Percentiles rank a stretch among this genome's conserved stretches.
Evolutionary conservation across 2,888 invertebrate genomes (phyloP).

Genomic region (Dryadula phaetusa): DNA sequence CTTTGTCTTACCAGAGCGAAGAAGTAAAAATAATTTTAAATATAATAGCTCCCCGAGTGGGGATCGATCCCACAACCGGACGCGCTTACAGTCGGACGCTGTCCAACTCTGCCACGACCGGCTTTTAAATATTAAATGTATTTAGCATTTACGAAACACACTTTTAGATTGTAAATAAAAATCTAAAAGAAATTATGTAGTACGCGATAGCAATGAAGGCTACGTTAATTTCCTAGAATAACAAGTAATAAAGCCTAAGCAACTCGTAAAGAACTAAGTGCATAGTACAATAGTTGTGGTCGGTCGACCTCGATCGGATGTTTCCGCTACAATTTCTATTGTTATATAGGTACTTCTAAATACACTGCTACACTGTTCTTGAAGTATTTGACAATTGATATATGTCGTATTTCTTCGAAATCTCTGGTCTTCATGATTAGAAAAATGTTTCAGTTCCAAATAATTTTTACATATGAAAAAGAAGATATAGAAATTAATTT

Average conservation of each 20-base stretch:
- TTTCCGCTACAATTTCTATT: constrained; percentile 35
- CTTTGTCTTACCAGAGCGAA: too few species aligned
- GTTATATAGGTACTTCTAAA: constrained; percentile 25
- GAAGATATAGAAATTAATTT: too few species aligned
- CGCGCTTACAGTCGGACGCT: too few species aligned
- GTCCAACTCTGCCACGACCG: too few species aligned
- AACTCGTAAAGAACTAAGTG: constrained; percentile 38
- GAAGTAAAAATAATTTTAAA: too few species aligned
- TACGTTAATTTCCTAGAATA: constrained; percentile 37
- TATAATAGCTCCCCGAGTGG: too few species aligned
- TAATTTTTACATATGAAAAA: too few species aligned
- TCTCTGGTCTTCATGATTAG: neutral
- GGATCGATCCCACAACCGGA: too few species aligned
- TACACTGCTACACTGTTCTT: constrained; percentile 13
- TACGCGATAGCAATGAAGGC: constrained; percentile 24
- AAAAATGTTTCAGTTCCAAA: too few species aligned
- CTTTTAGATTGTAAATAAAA: neutral
- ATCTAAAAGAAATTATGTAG: constrained; percentile 15
- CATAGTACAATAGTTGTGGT: constrained; percentile 39
- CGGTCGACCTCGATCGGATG: constrained; percentile 40
- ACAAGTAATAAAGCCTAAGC: constrained; percentile 35
- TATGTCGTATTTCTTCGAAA: neutral
- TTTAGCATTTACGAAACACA: neutral
- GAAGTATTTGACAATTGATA: neutral
- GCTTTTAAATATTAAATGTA: too few species aligned